Base-by-base conservation (phyloP, 2,888 invertebrate genomes). In the Dysmachus trigonus region DNA sequence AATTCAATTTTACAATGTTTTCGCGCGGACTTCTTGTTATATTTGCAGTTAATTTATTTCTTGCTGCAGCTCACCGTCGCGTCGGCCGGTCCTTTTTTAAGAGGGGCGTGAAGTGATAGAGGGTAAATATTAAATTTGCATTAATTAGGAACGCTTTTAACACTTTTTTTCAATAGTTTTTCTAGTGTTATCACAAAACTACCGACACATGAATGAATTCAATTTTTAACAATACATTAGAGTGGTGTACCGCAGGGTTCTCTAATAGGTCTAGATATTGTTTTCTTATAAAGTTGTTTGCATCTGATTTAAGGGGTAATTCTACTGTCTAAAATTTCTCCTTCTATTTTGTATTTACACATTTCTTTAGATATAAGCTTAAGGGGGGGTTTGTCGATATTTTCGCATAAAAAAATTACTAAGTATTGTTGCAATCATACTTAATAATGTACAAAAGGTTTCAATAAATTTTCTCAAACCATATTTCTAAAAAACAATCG, bases 1-100 rank as follows among this genome's bases (percentile, higher is more conserved):
- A 79, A 79, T 79, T 79, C 15, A 79, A 79, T 79, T 79, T 47
- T 79, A 51, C 51, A 79, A 51, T 79, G 79, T 47, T 79, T 79
- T 79, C 51, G 27, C 51, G 51, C 27, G 73, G 35, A 22, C 47
- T 51, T 22, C 51, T 31, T 51, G 38, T 38, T 31, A 31, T 77
- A 7, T 79, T 79, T 79, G 79, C 79, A 79, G 47, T 41, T 79
- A 79, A 79, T 47, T 79, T 79, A 47, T 47, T 18, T 79, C 47
- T 79, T 51, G 10, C 10, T 10, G 22, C 1, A 62, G 62, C 10
- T 8, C 51, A 51, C 18, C 27, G 62, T 27, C 47, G n/a, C 27
- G 62, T 27, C 47, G n/a, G 47, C 7, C 2, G 18, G 4, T 47
- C 47, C 47, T 47, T 47, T 47, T n/a, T n/a, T n/a, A n/a, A n/a